Evolutionary conservation across 64 coral and sea anemone genomes (phyloP), one percentile per base, ranked within the genome.

Genomic region (Actinia tenebrosa): DNA sequence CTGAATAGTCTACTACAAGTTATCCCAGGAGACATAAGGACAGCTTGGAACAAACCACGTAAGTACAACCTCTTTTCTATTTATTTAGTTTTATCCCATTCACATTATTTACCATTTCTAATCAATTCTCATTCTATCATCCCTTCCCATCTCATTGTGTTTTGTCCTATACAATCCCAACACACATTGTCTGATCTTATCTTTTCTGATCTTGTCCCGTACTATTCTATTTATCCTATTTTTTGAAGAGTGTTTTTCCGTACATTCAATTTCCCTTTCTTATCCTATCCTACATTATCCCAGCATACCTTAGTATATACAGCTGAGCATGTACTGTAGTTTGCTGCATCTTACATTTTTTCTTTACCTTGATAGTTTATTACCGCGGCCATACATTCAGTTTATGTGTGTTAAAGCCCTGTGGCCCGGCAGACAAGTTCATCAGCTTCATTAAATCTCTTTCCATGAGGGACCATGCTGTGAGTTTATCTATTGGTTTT

Each of bases 21-120:
- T 10, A 56, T 95, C 23, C 93, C 93, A 81, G 89, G 93, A 18
- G 93, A 95, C 26, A 47, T 89, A 11, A 91, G 56, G 30, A 86
- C 86, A 16, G 93, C 93, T 25, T 95, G 93, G 93, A 86, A 54
- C 20, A 71, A 13, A 26, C 93, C 93, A 60, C 72, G 93, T 95
- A 72, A 91, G 27, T 42, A 62, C 42, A 9, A 81, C 13, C 45
- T 6, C n/a, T 10, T 6, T 69, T 69, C 8, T 5, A n/a, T n/a
- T 75, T 11, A 75, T 75, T 75, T 11, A 58, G 69, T 30, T 37
- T 75, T n/a, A 27, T 37, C 30, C 30, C 30, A 37, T 37, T 37
- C 30, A 37, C 30, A 37, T 37, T 75, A 13, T 75, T 4, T 37
- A 37, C 30, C 11, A 42, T 2, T 15, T 30, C 5, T 75, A 9